Percentiles rank a stretch among this genome's conserved stretches.
phyloP scores from a whole-genome alignment of 1,140 invertebrate genomes.

The Amphibalanus amphitrite region DNA sequence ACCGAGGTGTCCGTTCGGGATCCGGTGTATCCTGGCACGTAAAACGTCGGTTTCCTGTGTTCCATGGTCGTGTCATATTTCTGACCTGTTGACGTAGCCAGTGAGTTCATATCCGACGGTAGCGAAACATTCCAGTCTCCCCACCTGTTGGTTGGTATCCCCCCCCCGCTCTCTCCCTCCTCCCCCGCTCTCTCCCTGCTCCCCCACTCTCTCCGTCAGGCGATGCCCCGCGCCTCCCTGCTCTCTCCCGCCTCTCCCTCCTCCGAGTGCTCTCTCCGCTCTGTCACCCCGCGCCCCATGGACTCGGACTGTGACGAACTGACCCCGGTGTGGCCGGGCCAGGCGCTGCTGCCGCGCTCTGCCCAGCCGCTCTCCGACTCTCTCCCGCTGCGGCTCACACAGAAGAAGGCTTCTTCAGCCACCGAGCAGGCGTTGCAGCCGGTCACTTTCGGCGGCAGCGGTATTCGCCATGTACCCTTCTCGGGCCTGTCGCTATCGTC shows the following conservation, averaged over 20 bases:
- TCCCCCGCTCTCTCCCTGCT: too few species aligned
- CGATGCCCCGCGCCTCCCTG: neutral
- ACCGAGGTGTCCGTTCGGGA: too few species aligned
- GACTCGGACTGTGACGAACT: neutral
- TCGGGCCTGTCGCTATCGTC: neutral
- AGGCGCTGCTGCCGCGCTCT: neutral
- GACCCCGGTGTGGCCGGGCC: neutral
- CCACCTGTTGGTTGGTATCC: too few species aligned
- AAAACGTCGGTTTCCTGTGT: too few species aligned
- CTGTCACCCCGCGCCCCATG: neutral
- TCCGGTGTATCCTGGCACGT: too few species aligned
- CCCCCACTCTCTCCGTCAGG: neutral
- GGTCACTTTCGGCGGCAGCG: neutral
- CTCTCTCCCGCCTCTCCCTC: neutral
- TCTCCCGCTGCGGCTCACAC: neutral
- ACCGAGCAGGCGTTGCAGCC: neutral
- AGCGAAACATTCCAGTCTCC: too few species aligned
- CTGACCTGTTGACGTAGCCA: too few species aligned
- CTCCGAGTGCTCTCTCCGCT: neutral
- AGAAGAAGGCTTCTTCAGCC: neutral
- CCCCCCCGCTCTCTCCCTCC: neutral
- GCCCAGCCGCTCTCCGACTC: neutral
- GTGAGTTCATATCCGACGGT: too few species aligned
- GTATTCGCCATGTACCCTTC: neutral
- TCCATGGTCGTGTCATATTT: too few species aligned